Percentiles rank a stretch among this genome's conserved stretches.
phyloP scores from a whole-genome alignment of 2,797 vertebrate species.

The Psittacula derbiana region DNA sequence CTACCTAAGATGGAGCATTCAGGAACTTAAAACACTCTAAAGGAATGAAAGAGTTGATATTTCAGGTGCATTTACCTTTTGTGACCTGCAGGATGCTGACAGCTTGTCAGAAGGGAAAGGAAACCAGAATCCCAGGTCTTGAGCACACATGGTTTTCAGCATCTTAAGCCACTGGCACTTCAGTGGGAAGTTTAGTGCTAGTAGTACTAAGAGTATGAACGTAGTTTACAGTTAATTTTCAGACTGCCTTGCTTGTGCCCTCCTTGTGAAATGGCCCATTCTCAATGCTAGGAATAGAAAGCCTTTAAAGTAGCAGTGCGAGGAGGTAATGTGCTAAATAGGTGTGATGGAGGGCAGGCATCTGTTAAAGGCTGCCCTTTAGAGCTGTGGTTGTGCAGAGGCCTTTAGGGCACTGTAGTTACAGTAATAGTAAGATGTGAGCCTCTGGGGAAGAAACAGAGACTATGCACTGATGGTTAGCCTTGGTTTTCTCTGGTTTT shows the following conservation, averaged over 20 bases:
- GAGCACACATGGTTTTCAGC: not conserved
- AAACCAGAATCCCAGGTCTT: not conserved
- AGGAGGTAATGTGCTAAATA: not conserved
- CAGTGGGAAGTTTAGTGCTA: not conserved
- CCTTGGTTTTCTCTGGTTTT: not conserved
- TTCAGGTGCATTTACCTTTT: not conserved
- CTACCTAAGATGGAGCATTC: not conserved
- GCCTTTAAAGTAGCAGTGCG: not conserved
- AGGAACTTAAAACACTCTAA: not conserved
- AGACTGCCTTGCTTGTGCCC: not conserved
- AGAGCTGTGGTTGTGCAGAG: not conserved
- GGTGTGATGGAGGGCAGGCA: not conserved
- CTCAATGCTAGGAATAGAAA: not conserved
- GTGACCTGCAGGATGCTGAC: not conserved
- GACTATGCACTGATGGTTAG: not conserved
- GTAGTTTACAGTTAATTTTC: not conserved
- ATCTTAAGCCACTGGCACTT: not conserved
- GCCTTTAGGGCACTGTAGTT: not conserved
- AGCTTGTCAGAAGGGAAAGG: not conserved
- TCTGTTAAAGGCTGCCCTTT: not conserved
- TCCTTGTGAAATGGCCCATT: not conserved
- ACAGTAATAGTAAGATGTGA: not conserved
- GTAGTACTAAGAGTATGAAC: not conserved
- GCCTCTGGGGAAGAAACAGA: not conserved
- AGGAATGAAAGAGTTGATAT: not conserved